Conservation (phyloP, 2,888 invertebrate genomes). For the Cactoblastis cactorum region DNA sequence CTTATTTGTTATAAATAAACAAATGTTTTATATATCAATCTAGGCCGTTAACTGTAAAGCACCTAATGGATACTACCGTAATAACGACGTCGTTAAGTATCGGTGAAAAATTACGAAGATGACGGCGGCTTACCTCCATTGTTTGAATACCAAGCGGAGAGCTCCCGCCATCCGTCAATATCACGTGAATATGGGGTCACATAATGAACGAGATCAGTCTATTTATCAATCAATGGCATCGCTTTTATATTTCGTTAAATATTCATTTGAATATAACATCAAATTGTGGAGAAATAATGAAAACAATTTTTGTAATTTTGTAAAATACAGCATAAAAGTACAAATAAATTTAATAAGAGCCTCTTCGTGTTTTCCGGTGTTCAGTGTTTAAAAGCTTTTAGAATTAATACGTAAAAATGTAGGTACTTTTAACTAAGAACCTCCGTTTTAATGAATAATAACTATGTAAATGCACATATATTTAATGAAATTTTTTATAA, state of each 20-base stretch:
- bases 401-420: too few relatives aligned
- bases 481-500: too few relatives aligned
- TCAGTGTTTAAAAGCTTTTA: too few relatives aligned
- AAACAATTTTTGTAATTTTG: neutral
- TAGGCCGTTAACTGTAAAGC: constrained; percentile 15
- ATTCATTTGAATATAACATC: too few relatives aligned
- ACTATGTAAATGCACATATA: too few relatives aligned
- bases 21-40: too few relatives aligned
- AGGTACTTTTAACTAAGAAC: too few relatives aligned
- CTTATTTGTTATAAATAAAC: too few relatives aligned
- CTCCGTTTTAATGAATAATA: too few relatives aligned
- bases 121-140: constrained; percentile 32
- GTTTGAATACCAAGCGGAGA: constrained; percentile 37
- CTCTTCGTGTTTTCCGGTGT: too few relatives aligned
- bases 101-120: constrained; percentile 39
- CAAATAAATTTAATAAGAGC: too few relatives aligned
- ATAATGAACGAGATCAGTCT: neutral
- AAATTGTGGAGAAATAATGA: neutral
- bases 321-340: too few relatives aligned
- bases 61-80: constrained; percentile 17
- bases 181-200: constrained; percentile 11
- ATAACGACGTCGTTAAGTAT: constrained; percentile 33
- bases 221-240: neutral
- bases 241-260: neutral
- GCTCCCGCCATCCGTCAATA: constrained; percentile 32